A percentile compares a stretch with the other conserved stretches of the same genome.
Conservation (phyloP, 2,113 vertebrate genomes). For the Scolopax mira region DNA sequence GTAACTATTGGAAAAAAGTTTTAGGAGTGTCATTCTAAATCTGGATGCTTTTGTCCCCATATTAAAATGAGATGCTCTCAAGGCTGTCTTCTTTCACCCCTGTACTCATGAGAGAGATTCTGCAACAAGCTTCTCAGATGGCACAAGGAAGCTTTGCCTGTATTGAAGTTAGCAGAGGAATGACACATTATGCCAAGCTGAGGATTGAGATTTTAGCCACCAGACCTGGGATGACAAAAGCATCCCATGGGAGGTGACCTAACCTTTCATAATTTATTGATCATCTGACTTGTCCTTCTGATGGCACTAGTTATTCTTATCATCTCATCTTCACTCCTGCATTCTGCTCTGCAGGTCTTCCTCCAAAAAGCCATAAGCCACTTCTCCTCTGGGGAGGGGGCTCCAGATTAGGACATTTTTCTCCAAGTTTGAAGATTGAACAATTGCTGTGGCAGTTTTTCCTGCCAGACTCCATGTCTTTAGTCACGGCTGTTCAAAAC, state of each 20-base stretch:
- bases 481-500: not conserved
- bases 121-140: not conserved
- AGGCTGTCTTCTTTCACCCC: not conserved
- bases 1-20: not conserved
- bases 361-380: accelerated
- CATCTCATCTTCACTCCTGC: not conserved
- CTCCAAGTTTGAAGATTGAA: not conserved
- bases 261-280: constrained; percentile 21
- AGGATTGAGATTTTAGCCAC: not conserved
- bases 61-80: not conserved
- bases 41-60: not conserved
- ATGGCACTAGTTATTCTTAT: constrained; percentile 12
- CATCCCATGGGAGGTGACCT: not conserved
- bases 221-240: constrained; percentile 9
- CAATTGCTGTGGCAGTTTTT: not conserved
- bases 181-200: not conserved
- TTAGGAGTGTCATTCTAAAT: not conserved
- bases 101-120: not conserved
- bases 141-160: not conserved
- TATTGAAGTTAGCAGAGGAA: not conserved
- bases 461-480: not conserved
- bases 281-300: not conserved
- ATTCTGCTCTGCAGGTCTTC: accelerated
- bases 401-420: not conserved
- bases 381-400: not conserved